Conservation (phyloP, 2,888 invertebrate species). For the Agapostemon virescens region DNA sequence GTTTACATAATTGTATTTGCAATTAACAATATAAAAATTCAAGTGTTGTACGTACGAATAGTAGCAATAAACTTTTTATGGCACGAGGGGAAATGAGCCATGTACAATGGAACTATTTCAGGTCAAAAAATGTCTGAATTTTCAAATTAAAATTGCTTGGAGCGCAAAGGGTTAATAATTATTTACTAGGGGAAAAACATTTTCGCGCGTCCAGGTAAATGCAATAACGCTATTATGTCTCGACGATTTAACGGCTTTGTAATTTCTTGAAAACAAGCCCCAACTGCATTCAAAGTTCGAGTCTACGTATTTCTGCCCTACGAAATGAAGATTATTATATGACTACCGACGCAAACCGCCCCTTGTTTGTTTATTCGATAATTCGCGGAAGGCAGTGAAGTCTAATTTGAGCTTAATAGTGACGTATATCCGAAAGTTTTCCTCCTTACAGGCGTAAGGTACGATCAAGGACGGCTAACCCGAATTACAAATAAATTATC, state of each 20-base stretch:
- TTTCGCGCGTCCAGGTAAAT: too few species aligned
- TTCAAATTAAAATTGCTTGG: too few species aligned
- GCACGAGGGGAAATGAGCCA: too few species aligned
- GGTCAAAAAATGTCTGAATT: too few species aligned
- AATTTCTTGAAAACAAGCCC: conserved; percentile 19
- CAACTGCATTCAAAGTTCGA: conserved; percentile 44
- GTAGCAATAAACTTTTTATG: too few species aligned
- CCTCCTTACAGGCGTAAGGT: not conserved
- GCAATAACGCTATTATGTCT: too few species aligned
- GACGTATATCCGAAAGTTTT: conserved; percentile 18
- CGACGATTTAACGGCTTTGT: conserved; percentile 26
- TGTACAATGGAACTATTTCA: too few species aligned
- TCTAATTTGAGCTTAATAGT: conserved; percentile 1
- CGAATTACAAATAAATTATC: not conserved
- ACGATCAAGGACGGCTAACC: not conserved
- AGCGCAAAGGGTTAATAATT: too few species aligned
- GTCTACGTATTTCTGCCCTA: conserved; percentile 18
- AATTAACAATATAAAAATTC: too few species aligned
- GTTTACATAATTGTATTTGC: too few species aligned
- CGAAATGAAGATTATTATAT: conserved; percentile 40
- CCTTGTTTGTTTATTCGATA: conserved; percentile 27
- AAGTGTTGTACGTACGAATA: too few species aligned
- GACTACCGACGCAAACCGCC: conserved; percentile 28
- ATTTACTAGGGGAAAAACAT: too few species aligned
- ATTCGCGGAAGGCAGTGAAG: not conserved